These are phyloP conservation scores for Hemistola chrysoprasaria DNA, from an alignment of 2,888 invertebrate genomes.

Conservation along the genomic window DNA sequence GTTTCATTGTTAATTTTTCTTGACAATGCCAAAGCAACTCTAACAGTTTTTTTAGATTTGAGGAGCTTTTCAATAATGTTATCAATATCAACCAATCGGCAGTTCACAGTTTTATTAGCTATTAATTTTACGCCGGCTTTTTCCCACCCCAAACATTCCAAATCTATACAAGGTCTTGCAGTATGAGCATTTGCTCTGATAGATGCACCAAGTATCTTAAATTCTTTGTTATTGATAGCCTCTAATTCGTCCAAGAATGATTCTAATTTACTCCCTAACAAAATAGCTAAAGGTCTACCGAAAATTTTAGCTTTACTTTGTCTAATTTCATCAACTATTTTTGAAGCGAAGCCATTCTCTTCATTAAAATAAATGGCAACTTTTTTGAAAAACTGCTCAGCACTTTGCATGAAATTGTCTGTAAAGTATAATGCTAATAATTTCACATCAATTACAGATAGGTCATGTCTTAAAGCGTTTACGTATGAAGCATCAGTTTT, in stretches of 20 bases:
- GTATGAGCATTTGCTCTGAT: conserved; percentile 45
- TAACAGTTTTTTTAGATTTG: conserved; percentile 37
- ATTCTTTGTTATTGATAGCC: conserved; percentile 14
- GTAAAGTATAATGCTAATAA: conserved; percentile 2
- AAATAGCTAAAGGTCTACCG: conserved; percentile 20
- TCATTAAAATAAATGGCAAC: conserved; percentile 52
- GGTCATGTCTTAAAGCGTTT: conserved; percentile 55
- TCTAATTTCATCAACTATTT: conserved; percentile 26
- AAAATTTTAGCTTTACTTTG: conserved; percentile 5
- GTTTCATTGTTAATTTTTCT: conserved; percentile 29
- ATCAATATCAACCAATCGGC: conserved; percentile 33
- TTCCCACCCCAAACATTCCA: conserved; percentile 39
- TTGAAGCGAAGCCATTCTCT: conserved; percentile 40
- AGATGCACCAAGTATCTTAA: conserved; percentile 32
- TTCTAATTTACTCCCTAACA: conserved; percentile 16
- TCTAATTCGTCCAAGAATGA: conserved; percentile 19
- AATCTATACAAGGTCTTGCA: conserved; percentile 38
- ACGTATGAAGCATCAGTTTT: conserved; percentile 49
- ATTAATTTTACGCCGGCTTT: conserved; percentile 48
- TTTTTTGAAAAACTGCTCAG: conserved; percentile 42
- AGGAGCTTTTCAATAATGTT: conserved; percentile 32
- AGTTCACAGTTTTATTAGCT: conserved; percentile 40
- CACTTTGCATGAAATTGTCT: not conserved
- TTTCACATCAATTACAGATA: conserved; percentile 29
- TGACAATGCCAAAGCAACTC: conserved; percentile 41